Evolutionary conservation across 2,113 vertebrate genomes (phyloP).

Genomic region (Osmerus mordax): DNA sequence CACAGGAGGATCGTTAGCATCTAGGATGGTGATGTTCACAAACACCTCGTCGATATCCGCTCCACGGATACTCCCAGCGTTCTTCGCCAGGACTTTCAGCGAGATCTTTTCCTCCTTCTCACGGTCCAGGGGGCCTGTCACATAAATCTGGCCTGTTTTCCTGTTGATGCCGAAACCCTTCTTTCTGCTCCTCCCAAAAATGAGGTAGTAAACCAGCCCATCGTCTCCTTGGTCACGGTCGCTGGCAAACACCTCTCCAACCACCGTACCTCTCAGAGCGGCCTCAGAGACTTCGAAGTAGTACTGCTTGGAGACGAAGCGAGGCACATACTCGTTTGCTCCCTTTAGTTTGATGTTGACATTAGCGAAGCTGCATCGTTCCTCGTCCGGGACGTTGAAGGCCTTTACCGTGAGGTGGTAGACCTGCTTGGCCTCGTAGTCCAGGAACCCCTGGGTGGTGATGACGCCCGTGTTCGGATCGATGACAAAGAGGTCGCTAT

Average conservation of each 20-base stretch:
- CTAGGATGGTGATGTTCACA: conserved; percentile 91
- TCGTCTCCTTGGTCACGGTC: conserved; percentile 91
- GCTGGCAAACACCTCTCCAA: conserved; percentile 97
- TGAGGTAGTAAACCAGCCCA: conserved; percentile 91
- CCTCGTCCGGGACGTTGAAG: conserved; percentile 95
- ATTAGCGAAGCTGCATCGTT: conserved; percentile 88
- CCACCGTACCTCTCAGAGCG: conserved; percentile 81
- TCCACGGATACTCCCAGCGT: conserved; percentile 86
- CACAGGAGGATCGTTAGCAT: conserved; percentile 93
- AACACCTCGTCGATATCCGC: conserved; percentile 94
- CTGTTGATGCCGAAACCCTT: conserved; percentile 88
- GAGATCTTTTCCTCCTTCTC: conserved; percentile 93
- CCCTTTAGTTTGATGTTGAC: conserved; percentile 90
- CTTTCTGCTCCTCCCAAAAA: conserved; percentile 89
- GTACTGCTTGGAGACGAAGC: conserved; percentile 96
- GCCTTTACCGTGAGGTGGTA: conserved; percentile 93
- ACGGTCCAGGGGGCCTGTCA: conserved; percentile 87
- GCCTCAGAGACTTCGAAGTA: conserved; percentile 97
- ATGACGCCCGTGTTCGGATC: conserved; percentile 92
- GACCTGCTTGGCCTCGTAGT: conserved; percentile 94
- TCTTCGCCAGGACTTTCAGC: conserved; percentile 92
- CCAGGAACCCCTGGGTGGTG: conserved; percentile 97
- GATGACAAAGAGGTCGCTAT: conserved; percentile 95
- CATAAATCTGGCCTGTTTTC: conserved; percentile 87
- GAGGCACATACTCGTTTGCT: conserved; percentile 96